A percentile compares a stretch with the other conserved stretches of the same genome.
phyloP scores from a whole-genome alignment of 1,140 invertebrate species.

The Pseudoatta argentina region DNA sequence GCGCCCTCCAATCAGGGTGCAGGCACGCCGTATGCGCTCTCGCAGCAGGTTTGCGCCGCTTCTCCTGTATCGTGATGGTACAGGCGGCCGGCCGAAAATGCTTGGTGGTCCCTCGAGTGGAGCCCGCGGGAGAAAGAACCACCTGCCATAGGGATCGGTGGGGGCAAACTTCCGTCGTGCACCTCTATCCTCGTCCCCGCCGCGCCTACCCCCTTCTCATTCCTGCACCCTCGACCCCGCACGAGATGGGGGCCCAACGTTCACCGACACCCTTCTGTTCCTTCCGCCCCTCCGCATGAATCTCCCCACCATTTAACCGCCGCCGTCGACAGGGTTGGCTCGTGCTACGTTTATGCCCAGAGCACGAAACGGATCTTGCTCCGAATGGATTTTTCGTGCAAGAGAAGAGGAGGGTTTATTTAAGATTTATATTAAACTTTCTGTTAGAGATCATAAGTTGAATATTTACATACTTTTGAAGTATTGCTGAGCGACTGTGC shows the following conservation, averaged over 20 bases:
- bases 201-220: conserved; percentile 2
- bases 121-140: conserved; percentile 81
- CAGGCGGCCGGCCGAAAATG: conserved; percentile 71
- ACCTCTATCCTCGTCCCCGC: conserved; percentile 49
- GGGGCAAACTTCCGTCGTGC: conserved; percentile 71
- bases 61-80: conserved; percentile 28
- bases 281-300: conserved; percentile 45
- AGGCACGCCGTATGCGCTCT: conserved; percentile 38
- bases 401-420: neutral
- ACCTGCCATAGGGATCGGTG: conserved; percentile 82
- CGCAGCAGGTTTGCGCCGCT: conserved; percentile 24
- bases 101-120: conserved; percentile 80
- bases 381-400: neutral
- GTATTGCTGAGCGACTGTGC: no score
- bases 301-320: conserved; percentile 52
- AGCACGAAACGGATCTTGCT: neutral
- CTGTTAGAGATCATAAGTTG: neutral
- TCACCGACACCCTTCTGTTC: conserved; percentile 61
- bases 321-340: conserved; percentile 57
- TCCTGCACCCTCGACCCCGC: conserved; percentile 51
- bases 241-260: conserved; percentile 42
- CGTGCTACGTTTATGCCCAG: conserved; percentile 25
- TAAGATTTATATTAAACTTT: neutral
- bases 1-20: conserved; percentile 14
- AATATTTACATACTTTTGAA: neutral